Conservation (phyloP, 1,140 invertebrate genomes). For the Reticulitermes speratus region DNA sequence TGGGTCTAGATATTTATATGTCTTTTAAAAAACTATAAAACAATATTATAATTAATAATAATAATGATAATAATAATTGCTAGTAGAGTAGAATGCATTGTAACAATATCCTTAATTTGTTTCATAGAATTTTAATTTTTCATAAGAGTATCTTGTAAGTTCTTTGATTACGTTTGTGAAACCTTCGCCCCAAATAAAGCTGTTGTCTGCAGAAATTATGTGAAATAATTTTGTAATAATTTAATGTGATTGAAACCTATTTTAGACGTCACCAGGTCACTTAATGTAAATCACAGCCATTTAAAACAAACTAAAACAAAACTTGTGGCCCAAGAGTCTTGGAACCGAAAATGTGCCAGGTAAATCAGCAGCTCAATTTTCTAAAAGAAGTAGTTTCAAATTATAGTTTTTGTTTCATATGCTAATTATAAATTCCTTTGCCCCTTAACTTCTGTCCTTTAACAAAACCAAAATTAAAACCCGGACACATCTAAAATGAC, state of each 20-base stretch:
- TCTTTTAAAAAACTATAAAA: conserved; percentile 27
- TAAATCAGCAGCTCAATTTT: conserved; percentile 24
- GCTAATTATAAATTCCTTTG: conserved; percentile 29
- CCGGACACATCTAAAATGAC: conserved; percentile 7
- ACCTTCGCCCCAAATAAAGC: conserved; percentile 26
- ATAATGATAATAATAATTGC: conserved; percentile 27
- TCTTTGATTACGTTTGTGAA: conserved; percentile 25
- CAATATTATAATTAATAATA: conserved; percentile 29
- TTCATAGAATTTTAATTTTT: conserved; percentile 23
- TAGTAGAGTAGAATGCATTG: not conserved
- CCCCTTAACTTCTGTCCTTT: conserved; percentile 8
- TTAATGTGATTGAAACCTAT: conserved; percentile 21
- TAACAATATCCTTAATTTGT: conserved; percentile 16
- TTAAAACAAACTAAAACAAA: conserved; percentile 22
- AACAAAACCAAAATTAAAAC: conserved; percentile 20
- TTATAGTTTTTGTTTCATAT: conserved; percentile 20
- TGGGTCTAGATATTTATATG: conserved; percentile 28
- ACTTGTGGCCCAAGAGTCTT: conserved; percentile 12
- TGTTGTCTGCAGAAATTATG: conserved; percentile 27
- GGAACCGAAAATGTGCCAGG: conserved; percentile 22
- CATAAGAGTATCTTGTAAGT: not conserved
- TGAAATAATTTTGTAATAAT: conserved; percentile 24
- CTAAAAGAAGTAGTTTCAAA: conserved; percentile 24
- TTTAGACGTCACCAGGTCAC: conserved; percentile 18
- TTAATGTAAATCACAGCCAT: conserved; percentile 29